phyloP scores from a whole-genome alignment of 2,888 invertebrate genomes.

The Macrophya alboannulata region DNA sequence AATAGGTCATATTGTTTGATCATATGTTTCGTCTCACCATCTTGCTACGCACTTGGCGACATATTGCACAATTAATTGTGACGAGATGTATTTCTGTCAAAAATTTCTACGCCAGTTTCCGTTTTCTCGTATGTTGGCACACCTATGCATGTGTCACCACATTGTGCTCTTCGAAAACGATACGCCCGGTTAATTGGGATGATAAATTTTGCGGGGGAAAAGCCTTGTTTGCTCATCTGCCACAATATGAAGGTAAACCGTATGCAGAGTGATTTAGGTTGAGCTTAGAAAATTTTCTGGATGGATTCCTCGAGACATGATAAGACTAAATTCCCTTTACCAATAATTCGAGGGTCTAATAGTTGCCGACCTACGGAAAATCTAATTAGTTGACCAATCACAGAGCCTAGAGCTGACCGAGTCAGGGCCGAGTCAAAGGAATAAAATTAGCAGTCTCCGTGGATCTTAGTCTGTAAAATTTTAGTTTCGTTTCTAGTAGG shows the following conservation, averaged over 20 bases:
- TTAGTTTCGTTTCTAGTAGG: too few species aligned
- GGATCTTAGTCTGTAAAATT: too few species aligned
- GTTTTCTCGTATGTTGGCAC: neutral
- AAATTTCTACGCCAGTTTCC: neutral
- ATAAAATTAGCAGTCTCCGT: too few species aligned
- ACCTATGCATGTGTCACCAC: neutral
- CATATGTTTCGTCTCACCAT: neutral
- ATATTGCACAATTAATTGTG: neutral
- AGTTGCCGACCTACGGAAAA: too few species aligned
- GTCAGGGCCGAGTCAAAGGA: too few species aligned
- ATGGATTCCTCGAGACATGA: too few species aligned
- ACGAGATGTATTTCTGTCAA: neutral
- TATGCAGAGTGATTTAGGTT: neutral
- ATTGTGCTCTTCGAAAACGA: conserved; percentile 7
- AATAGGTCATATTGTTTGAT: neutral
- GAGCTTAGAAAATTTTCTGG: too few species aligned
- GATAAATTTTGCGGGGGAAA: neutral
- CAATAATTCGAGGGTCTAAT: too few species aligned
- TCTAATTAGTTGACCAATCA: too few species aligned
- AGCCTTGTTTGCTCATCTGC: conserved; percentile 23
- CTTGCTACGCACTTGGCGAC: neutral
- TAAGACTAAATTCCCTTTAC: too few species aligned
- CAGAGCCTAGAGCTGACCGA: too few species aligned
- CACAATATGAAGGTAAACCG: neutral
- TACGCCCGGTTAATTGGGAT: conserved; percentile 22